These are phyloP conservation scores for Aspidiotus rigidus DNA, from an alignment of 2,888 invertebrate species.

Conservation along the genomic window DNA sequence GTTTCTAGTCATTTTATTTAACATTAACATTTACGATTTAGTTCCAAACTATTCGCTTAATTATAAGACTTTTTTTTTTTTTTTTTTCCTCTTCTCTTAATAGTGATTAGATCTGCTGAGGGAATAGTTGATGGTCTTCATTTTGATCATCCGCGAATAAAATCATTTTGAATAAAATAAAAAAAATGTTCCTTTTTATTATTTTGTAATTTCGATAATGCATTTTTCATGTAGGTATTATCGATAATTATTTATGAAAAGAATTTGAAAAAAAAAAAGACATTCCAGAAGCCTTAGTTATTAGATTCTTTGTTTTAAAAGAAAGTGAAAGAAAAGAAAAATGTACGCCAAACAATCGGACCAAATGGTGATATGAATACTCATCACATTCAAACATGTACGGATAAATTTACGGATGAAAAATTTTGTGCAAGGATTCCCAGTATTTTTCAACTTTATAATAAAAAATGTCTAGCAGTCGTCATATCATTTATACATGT, in stretches of 20 bases:
- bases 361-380: constrained; percentile 27
- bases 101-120: constrained; percentile 18
- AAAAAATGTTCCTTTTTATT: constrained; percentile 29
- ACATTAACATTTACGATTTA: constrained; percentile 23
- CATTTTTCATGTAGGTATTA: constrained; percentile 26
- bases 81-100: neutral
- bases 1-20: constrained; percentile 26
- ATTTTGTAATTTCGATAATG: constrained; percentile 23
- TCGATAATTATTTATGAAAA: constrained; percentile 6
- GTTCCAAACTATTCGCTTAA: constrained; percentile 31
- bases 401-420: constrained; percentile 9
- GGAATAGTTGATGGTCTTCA: no score
- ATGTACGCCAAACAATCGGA: constrained; percentile 7
- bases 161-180: constrained; percentile 18
- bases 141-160: neutral
- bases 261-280: constrained; percentile 6
- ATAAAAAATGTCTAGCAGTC: constrained; percentile 20
- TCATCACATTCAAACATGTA: constrained; percentile 32
- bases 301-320: constrained; percentile 1
- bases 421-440: neutral
- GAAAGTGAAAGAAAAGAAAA: neutral
- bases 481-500: constrained; percentile 32
- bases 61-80: constrained; percentile 16
- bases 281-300: constrained; percentile 32
- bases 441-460: no score